Conservation (phyloP, 2,888 invertebrate species). For the Lasioglossum calceatum region DNA sequence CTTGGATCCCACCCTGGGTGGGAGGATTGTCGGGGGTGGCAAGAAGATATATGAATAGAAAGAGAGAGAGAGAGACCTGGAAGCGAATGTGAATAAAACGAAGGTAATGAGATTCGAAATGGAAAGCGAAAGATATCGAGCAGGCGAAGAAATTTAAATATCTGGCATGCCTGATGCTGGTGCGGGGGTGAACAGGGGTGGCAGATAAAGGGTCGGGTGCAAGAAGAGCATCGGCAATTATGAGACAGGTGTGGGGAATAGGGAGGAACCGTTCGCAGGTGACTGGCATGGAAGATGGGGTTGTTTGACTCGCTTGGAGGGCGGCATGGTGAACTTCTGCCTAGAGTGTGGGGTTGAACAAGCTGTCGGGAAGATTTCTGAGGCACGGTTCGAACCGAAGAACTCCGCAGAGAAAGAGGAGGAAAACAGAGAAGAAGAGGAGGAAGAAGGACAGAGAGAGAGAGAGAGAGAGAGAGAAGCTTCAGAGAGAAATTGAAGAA, state of each 20-base stretch:
- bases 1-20: neutral
- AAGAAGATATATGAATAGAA: slow-evolving; percentile 1
- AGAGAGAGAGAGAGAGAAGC: neutral
- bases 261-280: slow-evolving; percentile 4
- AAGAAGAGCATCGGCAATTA: neutral
- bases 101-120: slow-evolving; percentile 7
- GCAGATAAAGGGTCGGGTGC: neutral
- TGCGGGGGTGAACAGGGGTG: neutral
- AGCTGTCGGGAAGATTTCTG: neutral
- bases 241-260: slow-evolving; percentile 6
- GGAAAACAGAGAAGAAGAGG: neutral
- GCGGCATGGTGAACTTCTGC: neutral
- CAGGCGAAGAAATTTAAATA: slow-evolving; percentile 13
- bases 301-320: neutral
- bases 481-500: neutral
- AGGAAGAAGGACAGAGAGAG: neutral
- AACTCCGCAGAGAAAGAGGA: neutral
- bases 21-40: neutral
- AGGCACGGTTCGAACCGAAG: neutral
- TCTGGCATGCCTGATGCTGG: neutral
- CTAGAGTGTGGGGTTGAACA: neutral
- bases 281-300: slow-evolving; percentile 5
- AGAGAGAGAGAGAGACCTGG: neutral
- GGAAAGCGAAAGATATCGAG: slow-evolving; percentile 13
- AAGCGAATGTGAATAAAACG: neutral